Conservation (phyloP, 1,140 invertebrate species). For the Scaptomyza hsui region DNA sequence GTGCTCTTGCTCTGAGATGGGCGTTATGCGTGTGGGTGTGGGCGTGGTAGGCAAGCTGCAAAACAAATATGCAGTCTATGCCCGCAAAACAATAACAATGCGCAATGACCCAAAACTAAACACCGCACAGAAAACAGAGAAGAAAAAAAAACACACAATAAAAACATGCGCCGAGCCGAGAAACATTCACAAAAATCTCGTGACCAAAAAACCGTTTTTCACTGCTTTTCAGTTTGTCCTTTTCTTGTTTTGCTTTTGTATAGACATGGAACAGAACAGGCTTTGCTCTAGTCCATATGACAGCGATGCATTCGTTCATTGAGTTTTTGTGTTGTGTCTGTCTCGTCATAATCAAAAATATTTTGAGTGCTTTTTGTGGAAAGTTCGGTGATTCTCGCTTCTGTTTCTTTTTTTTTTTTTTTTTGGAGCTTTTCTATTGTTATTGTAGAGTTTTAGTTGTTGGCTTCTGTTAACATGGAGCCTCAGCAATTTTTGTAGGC, state of each 20-base stretch:
- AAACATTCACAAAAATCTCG: slow-evolving; percentile 36
- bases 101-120: slow-evolving; percentile 82
- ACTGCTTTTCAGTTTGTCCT: slow-evolving; percentile 55
- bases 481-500: slow-evolving; percentile 28
- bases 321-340: slow-evolving; percentile 7
- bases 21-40: not conserved
- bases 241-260: slow-evolving; percentile 3
- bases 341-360: slow-evolving; percentile 74
- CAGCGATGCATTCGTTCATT: slow-evolving; percentile 3
- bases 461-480: slow-evolving; percentile 40
- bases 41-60: slow-evolving; percentile 36
- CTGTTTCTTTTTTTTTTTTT: not conserved
- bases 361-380: slow-evolving; percentile 79
- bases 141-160: slow-evolving; percentile 11
- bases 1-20: not conserved
- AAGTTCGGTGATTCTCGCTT: slow-evolving; percentile 63
- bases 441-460: slow-evolving; percentile 31
- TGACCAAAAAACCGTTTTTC: slow-evolving; percentile 64
- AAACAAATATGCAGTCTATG: slow-evolving; percentile 70
- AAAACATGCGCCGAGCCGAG: slow-evolving; percentile 12
- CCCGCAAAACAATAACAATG: slow-evolving; percentile 75
- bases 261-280: slow-evolving; percentile 28
- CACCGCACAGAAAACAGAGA: slow-evolving; percentile 47
- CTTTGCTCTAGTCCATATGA: slow-evolving; percentile 13
- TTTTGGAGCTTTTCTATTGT: slow-evolving; percentile 39